Evolutionary conservation across 2,888 invertebrate genomes (phyloP).

Genomic region (Eupithecia centaureata): DNA sequence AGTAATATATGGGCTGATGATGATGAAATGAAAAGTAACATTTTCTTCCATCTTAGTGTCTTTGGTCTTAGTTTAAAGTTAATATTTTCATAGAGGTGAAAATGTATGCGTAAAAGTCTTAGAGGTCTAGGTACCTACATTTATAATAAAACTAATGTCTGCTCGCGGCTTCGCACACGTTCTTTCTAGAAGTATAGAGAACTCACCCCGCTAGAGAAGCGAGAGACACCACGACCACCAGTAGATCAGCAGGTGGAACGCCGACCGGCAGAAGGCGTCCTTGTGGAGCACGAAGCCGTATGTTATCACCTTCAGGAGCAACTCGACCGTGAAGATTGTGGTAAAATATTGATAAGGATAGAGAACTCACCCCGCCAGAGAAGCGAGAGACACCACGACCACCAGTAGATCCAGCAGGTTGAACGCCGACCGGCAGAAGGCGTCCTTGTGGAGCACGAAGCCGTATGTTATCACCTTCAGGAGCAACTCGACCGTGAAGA

Average conservation of each 20-base stretch:
- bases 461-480: conserved; percentile 98
- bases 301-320: conserved; percentile 96
- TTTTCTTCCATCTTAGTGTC: too few species aligned
- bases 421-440: conserved; percentile 99
- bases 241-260: conserved; percentile 97
- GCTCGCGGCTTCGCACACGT: too few species aligned
- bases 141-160: too few species aligned
- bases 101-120: too few species aligned
- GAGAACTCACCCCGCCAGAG: conserved; percentile 88
- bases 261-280: conserved; percentile 98
- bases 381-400: conserved; percentile 97
- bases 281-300: conserved; percentile 98
- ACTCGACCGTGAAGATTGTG: conserved; percentile 97
- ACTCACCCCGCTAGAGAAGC: conserved; percentile 92
- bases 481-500: conserved; percentile 97
- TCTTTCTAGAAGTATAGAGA: conserved; percentile 30
- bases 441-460: conserved; percentile 97
- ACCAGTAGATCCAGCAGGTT: conserved; percentile 98
- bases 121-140: too few species aligned
- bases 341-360: conserved; percentile 89
- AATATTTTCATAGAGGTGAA: too few species aligned
- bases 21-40: too few species aligned
- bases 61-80: too few species aligned
- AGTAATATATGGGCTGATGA: too few species aligned
- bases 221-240: conserved; percentile 98